Base-by-base conservation (phyloP, 1,140 invertebrate genomes). In the Drosophila gunungcola region DNA sequence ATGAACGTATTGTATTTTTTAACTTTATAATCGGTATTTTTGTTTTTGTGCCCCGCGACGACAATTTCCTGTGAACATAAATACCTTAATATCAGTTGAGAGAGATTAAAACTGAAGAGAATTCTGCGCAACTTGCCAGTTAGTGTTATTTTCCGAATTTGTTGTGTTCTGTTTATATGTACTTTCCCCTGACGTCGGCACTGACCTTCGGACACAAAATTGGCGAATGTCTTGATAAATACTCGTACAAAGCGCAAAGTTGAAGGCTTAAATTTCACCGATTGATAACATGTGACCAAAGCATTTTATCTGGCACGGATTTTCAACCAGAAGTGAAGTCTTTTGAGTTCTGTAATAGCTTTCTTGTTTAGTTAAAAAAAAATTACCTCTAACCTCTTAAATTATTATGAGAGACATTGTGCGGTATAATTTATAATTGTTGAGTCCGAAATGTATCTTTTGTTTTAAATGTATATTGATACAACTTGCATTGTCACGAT, bases 131-230 rank as follows among this genome's bases (percentile, higher is more conserved):
- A 49, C 56, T 38, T 12, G n/a, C 55, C 42, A 46, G 39, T 76
- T 52, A 52, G 32, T 68, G 41, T 70, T 68, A 3, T 32, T 69
- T 78, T 57, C 38, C 49, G 45, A 68, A 21, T 56, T 72, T 52
- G 45, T 41, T 70, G 45, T 29, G 42, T 41, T 55, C 67, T 60
- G 51, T 58, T 68, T 51, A 49, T 42, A 32, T 57, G 53, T 61
- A 38, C 48, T 16, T 29, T 63, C 38, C n/a, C 36, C 78, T 76
- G 82, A 85, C 78, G 73, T 78, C 80, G 63, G 29, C 72, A 77
- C 82, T 85, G 78, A 85, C 81, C 81, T 85, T 85, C 81, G 80
- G 52, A 52, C 81, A 70, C 68, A 74, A 85, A 81, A 60, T 81
- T 78, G 69, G 81, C 81, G 5, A 52, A 80, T 69, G 78, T 73